These are phyloP conservation scores for Amphimallon solstitiale DNA, from an alignment of 2,888 invertebrate species.

Conservation along the genomic window DNA sequence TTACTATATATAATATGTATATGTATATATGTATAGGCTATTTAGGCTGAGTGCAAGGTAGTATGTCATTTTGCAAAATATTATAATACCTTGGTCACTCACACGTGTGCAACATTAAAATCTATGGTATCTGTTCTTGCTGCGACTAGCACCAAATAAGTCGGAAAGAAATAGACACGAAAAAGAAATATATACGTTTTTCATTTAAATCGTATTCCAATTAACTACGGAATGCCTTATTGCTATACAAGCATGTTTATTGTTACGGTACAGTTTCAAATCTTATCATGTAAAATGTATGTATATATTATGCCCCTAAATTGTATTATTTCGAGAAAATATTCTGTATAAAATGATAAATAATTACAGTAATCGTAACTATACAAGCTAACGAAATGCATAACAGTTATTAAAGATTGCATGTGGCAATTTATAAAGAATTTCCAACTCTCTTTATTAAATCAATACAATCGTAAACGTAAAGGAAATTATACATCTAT, in stretches of 20 bases:
- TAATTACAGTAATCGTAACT: not conserved
- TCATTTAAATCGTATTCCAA: not conserved
- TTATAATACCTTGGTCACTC: constrained; percentile 33
- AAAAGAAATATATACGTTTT: not conserved
- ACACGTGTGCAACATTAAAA: constrained; percentile 58
- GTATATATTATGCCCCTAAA: not conserved
- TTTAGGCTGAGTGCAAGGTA: constrained; percentile 56
- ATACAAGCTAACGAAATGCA: constrained; percentile 1
- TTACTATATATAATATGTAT: constrained; percentile 43
- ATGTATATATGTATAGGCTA: constrained; percentile 50
- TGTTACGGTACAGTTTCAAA: constrained; percentile 8
- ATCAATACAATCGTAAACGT: too few species aligned
- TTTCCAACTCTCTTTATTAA: not conserved
- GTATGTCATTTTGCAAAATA: constrained; percentile 43
- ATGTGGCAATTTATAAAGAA: not conserved
- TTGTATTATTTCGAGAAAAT: not conserved
- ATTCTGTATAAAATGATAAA: not conserved
- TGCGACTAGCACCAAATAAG: constrained; percentile 49
- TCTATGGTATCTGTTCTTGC: constrained; percentile 45
- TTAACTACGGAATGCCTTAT: constrained; percentile 36
- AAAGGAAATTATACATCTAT: too few species aligned
- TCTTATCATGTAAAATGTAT: constrained; percentile 3
- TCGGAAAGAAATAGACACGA: constrained; percentile 13
- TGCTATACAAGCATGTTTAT: constrained; percentile 44
- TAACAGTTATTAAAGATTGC: not conserved